Evolutionary conservation across 2,888 invertebrate genomes (phyloP).

Genomic region (Agelastica alni): DNA sequence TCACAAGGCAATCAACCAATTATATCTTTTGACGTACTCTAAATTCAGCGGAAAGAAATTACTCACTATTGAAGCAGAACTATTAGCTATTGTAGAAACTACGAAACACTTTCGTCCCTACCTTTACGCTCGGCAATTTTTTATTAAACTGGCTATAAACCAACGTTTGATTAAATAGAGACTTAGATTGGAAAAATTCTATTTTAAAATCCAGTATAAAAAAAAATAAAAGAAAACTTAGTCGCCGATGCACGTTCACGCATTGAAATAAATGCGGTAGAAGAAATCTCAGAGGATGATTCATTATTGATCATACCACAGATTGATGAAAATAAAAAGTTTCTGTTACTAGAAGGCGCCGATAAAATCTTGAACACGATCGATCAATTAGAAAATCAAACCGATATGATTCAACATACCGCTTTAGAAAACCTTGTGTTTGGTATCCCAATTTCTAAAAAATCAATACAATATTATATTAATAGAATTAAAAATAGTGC

Average conservation of each 20-base stretch:
- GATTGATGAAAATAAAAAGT: background rate
- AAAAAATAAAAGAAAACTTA: conserved; percentile 31
- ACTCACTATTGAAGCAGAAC: conserved; percentile 37
- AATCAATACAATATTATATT: conserved; percentile 24
- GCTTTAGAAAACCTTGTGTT: conserved; percentile 22
- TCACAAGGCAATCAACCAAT: conserved; percentile 35
- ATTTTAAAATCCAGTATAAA: conserved; percentile 24
- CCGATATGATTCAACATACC: conserved; percentile 22
- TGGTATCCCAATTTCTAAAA: conserved; percentile 30
- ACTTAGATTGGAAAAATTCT: conserved; percentile 27
- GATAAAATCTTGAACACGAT: conserved; percentile 2
- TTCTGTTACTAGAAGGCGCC: conserved; percentile 3
- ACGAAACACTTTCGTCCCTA: conserved; percentile 38
- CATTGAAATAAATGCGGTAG: conserved; percentile 25
- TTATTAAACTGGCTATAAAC: too few species aligned
- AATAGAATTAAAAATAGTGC: too few species aligned
- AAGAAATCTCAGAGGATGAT: conserved; percentile 1
- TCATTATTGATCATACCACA: conserved; percentile 1
- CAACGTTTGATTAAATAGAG: conserved; percentile 25
- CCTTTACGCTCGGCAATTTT: conserved; percentile 32
- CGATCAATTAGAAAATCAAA: conserved; percentile 7
- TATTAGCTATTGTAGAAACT: conserved; percentile 33
- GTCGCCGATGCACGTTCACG: conserved; percentile 29
- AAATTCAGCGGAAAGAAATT: conserved; percentile 36
- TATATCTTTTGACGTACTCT: conserved; percentile 33